Evolutionary conservation across 2,888 invertebrate species (phyloP), one percentile per base, ranked within the genome.

Genomic region (Yponomeuta evonymella): DNA sequence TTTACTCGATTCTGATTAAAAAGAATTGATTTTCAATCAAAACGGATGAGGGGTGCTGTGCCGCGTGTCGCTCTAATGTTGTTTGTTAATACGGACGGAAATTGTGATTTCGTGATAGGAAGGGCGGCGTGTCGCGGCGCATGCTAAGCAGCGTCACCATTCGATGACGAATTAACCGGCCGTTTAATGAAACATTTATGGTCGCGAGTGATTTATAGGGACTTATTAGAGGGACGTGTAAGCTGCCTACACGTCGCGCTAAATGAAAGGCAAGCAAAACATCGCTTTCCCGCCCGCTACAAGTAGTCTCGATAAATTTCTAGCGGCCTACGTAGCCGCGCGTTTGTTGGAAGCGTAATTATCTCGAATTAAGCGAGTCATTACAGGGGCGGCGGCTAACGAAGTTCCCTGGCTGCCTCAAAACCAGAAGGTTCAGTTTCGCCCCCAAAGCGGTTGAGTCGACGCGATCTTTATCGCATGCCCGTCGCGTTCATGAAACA

Each of bases 91-190:
- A 84, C 85, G 80, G 83, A 81, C 88, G 90, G 90, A 89, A 83
- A 90, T 87, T 86, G 87, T 81, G 82, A 84, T 80, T 83, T 85
- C 88, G 89, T 89, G 87, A 90, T 86, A 82, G 91, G 90, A 91
- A 88, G 85, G 80, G 80, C 75, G 76, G 73, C 78, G 81, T 80
- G 78, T 78, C 78, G 75, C 76, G 29, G 8, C 81, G 90, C 85
- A 91, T 91, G 89, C 86, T 84, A 90, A 90, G 88, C 79, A 82
- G 78, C 77, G 73, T 73, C 74, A 76, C 77, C 79, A 78, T 83
- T 89, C 87, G 86, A 88, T 86, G 83, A 82, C 83, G 76, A 83
- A 86, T 87, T 85, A 88, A 86, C 78, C 76, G 76, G 79, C 77
- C 81, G 83, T 83, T 86, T 84, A 85, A 78, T 77, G 73, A 74